Percentiles rank a stretch among this genome's conserved stretches.
phyloP scores from a whole-genome alignment of 2,888 invertebrate genomes.

The Amiota minor region DNA sequence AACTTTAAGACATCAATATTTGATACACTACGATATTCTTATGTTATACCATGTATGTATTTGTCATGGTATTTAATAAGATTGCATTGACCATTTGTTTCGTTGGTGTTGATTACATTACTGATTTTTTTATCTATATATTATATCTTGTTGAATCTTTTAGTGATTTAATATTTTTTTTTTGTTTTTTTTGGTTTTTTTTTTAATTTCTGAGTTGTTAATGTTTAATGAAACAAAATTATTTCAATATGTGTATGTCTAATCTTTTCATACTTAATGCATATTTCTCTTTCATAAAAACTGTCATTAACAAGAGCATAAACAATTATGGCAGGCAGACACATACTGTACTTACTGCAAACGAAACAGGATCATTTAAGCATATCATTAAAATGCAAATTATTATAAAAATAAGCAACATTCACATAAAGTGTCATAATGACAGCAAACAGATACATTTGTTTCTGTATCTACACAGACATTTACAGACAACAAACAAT shows the following conservation, averaged over 20 bases:
- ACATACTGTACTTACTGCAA: neutral
- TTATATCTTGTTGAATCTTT: neutral
- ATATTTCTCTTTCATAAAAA: neutral
- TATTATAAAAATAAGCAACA: slow-evolving; percentile 9
- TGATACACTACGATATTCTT: no score
- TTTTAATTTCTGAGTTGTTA: slow-evolving; percentile 27
- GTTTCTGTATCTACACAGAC: slow-evolving; percentile 4
- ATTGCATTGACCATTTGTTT: slow-evolving; percentile 13
- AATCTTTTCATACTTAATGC: neutral
- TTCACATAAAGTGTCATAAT: slow-evolving; percentile 28
- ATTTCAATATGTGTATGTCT: slow-evolving; percentile 4
- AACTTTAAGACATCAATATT: no score
- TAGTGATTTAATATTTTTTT: neutral
- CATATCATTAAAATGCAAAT: slow-evolving; percentile 26
- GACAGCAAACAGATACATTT: slow-evolving; percentile 3
- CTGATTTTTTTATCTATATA: neutral
- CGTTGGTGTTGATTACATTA: slow-evolving; percentile 17
- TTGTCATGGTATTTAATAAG: neutral
- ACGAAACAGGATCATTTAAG: slow-evolving; percentile 16
- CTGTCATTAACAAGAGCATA: slow-evolving; percentile 5
- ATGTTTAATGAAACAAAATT: slow-evolving; percentile 28
- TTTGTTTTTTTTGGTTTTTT: neutral
- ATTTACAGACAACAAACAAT: neutral
- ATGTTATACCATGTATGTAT: neutral
- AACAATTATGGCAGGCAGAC: neutral